These are phyloP conservation scores for Strix aluco DNA, from an alignment of 2,113 vertebrate species.

Conservation along the genomic window DNA sequence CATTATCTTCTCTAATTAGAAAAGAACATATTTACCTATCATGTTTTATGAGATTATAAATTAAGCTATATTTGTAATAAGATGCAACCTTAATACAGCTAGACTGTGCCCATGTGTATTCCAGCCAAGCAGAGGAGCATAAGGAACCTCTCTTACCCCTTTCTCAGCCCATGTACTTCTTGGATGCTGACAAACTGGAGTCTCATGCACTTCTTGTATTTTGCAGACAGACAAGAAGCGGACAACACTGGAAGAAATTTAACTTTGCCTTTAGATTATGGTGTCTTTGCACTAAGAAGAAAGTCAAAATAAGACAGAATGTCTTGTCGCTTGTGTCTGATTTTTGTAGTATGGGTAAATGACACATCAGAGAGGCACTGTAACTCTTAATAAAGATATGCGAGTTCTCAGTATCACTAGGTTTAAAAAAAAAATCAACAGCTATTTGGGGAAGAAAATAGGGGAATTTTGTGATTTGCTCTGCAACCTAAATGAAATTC, in stretches of 20 bases:
- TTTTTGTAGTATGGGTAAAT: neutral
- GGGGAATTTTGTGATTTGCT: neutral
- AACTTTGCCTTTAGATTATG: neutral
- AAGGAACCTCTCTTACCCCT: neutral
- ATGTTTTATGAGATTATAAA: neutral
- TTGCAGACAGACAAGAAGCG: neutral
- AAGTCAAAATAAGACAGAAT: neutral
- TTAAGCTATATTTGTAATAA: neutral
- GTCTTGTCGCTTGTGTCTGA: rapidly evolving
- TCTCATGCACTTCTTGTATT: neutral
- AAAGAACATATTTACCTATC: slow-evolving; percentile 18
- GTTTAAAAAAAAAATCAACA: neutral
- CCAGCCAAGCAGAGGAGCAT: neutral
- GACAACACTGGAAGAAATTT: neutral
- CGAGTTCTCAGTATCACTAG: neutral
- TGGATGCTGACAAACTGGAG: neutral
- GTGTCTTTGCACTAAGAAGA: neutral
- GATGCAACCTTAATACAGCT: neutral
- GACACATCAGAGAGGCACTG: neutral
- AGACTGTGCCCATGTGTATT: neutral
- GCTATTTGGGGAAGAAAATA: neutral
- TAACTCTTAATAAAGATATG: neutral
- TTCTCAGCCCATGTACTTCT: neutral
- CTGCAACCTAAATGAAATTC: neutral
- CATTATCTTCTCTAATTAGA: slow-evolving; percentile 16